phyloP scores from a whole-genome alignment of 2,113 vertebrate genomes.

The Hiodon alosoides region DNA sequence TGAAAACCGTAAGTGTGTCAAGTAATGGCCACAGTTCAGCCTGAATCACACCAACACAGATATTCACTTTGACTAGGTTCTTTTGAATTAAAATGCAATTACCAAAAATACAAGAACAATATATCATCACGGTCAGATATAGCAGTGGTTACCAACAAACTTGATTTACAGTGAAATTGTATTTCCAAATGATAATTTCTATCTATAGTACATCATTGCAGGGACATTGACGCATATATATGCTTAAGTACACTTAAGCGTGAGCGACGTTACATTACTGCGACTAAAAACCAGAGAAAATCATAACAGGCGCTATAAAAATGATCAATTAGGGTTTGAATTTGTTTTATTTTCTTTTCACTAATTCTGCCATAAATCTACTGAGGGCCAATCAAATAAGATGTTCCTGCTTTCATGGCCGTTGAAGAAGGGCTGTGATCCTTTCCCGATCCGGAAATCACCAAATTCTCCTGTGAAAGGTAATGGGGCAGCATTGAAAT shows the following conservation, averaged over 20 bases:
- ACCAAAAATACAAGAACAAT: conserved; percentile 12
- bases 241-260: conserved; percentile 17
- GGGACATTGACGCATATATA: conserved; percentile 34
- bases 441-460: too few species aligned
- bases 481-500: too few species aligned
- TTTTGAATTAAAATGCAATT: conserved; percentile 20
- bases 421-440: too few species aligned
- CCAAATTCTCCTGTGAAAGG: too few species aligned
- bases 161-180: conserved; percentile 45
- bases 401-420: too few species aligned
- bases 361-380: too few species aligned
- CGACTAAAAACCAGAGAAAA: too few species aligned
- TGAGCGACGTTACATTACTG: too few species aligned
- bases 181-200: conserved; percentile 24
- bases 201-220: neutral
- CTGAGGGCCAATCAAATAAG: too few species aligned
- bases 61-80: conserved; percentile 13
- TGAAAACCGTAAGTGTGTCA: conserved; percentile 18
- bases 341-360: too few species aligned
- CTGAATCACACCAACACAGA: conserved; percentile 28
- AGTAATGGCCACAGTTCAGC: conserved; percentile 49
- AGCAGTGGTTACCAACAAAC: conserved; percentile 33
- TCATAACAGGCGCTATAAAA: too few species aligned
- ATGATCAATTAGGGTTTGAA: too few species aligned
- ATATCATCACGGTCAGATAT: conserved; percentile 32